Conservation (phyloP, 2,888 invertebrate species). For the Toxonevra muliebris region DNA sequence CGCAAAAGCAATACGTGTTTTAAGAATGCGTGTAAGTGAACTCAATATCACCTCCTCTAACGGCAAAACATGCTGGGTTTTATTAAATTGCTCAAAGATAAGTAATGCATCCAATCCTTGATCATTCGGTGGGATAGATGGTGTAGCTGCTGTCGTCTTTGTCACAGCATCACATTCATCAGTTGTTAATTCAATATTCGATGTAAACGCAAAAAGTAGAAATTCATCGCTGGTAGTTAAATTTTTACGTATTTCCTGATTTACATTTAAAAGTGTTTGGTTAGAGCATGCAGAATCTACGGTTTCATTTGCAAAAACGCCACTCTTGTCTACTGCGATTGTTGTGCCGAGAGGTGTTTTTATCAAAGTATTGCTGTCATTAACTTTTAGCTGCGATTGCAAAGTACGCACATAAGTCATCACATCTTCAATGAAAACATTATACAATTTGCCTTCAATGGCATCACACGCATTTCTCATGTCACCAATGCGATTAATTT, state of each 20-base stretch:
- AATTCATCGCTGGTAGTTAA: constrained; percentile 51
- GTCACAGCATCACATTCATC: constrained; percentile 22
- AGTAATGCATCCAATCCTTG: constrained; percentile 33
- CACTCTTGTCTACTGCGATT: constrained; percentile 24
- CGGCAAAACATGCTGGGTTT: constrained; percentile 55
- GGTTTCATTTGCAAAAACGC: constrained; percentile 28
- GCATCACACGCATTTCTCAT: constrained; percentile 48
- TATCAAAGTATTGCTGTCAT: neutral
- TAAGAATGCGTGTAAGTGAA: constrained; percentile 64
- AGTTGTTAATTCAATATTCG: constrained; percentile 36
- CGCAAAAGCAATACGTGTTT: constrained; percentile 61
- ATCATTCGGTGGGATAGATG: neutral
- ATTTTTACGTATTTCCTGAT: neutral
- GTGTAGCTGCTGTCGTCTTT: constrained; percentile 24
- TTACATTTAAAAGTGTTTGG: neutral
- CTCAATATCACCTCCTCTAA: constrained; percentile 63
- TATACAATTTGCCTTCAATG: constrained; percentile 50
- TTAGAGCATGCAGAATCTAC: constrained; percentile 8
- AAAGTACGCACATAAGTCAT: constrained; percentile 41
- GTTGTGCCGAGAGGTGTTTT: neutral
- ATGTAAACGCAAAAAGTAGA: constrained; percentile 50
- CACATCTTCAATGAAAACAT: constrained; percentile 49
- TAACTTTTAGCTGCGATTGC: constrained; percentile 31
- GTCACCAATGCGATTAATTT: constrained; percentile 56
- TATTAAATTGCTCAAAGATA: constrained; percentile 41